Percentiles rank a stretch among this genome's conserved stretches.
These are phyloP conservation scores for Acinonyx jubatus DNA, from an alignment of 2,113 vertebrate species.

Conservation along the genomic window DNA sequence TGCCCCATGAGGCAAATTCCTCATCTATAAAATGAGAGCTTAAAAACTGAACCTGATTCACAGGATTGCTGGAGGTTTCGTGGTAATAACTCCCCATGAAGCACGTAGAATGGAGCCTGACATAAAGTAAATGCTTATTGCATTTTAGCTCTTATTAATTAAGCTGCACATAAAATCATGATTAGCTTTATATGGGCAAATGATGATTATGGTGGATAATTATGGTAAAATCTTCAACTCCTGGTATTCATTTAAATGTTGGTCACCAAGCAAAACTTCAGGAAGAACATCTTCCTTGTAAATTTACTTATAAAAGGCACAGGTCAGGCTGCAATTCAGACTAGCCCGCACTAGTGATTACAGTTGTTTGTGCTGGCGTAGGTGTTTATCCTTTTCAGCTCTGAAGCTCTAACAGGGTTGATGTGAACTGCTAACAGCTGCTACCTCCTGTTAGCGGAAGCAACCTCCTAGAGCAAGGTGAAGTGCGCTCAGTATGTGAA, in stretches of 20 bases:
- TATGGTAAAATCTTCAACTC: not conserved
- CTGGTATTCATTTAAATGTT: not conserved
- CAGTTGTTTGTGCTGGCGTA: not conserved
- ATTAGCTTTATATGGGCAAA: not conserved
- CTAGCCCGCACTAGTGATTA: not conserved
- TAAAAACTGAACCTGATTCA: not conserved
- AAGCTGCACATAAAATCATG: not conserved
- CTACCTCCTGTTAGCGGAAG: not conserved
- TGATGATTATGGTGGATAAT: not conserved
- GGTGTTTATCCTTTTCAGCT: constrained; percentile 19
- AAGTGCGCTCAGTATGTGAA: constrained; percentile 20
- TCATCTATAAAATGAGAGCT: not conserved
- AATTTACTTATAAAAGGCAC: not conserved
- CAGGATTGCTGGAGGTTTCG: not conserved
- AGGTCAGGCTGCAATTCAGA: not conserved
- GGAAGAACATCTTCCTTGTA: not conserved
- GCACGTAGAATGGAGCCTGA: not conserved
- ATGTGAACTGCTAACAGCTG: not conserved
- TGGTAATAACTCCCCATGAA: not conserved
- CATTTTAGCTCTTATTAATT: not conserved
- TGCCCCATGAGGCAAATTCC: not conserved
- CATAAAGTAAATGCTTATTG: not conserved
- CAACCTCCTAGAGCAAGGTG: not conserved
- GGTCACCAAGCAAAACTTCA: not conserved
- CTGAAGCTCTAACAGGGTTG: not conserved